These are phyloP conservation scores for Ellobium chinense DNA, from an alignment of 2,888 invertebrate genomes.

Conservation along the genomic window DNA sequence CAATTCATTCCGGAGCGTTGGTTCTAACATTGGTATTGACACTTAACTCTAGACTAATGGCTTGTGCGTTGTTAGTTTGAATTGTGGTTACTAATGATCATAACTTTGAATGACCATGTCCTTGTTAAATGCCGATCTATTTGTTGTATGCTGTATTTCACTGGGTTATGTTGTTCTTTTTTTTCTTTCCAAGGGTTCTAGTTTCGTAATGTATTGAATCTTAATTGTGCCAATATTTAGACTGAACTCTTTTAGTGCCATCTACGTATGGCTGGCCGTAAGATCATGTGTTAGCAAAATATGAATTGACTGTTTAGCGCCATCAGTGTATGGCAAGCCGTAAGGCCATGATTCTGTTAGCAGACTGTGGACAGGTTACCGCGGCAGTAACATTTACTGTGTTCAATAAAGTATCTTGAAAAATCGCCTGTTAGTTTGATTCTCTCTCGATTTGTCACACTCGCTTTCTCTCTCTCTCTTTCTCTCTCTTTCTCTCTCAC, in stretches of 20 bases:
- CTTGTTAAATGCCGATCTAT: too few species aligned
- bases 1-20: too few species aligned
- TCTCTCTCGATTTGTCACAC: conserved; percentile 19
- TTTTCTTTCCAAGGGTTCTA: too few species aligned
- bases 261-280: not conserved
- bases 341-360: not conserved
- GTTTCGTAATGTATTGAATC: not conserved
- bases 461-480: conserved; percentile 35
- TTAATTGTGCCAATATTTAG: not conserved
- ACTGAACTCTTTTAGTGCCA: not conserved
- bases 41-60: too few species aligned
- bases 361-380: not conserved
- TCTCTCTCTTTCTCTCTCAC: conserved; percentile 28
- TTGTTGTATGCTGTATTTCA: too few species aligned
- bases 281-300: not conserved
- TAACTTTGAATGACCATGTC: too few species aligned
- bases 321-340: not conserved
- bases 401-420: not conserved
- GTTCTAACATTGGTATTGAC: too few species aligned
- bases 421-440: not conserved
- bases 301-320: not conserved
- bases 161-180: too few species aligned
- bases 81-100: too few species aligned
- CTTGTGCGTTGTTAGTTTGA: too few species aligned
- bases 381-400: not conserved